These are phyloP conservation scores for Tholera decimalis DNA, from an alignment of 2,888 invertebrate genomes.

Conservation along the genomic window DNA sequence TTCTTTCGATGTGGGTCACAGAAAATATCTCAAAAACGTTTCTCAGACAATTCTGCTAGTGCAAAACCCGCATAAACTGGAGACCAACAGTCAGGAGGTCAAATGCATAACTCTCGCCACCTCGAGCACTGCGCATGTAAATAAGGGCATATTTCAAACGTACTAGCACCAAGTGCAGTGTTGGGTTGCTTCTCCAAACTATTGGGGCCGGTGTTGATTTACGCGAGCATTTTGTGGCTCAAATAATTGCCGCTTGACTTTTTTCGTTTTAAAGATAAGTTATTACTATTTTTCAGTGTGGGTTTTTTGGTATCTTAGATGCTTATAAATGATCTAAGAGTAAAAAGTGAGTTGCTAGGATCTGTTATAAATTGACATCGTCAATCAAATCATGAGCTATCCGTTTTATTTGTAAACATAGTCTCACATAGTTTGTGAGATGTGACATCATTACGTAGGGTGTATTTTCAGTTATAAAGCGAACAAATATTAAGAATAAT, in stretches of 20 bases:
- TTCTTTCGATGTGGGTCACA: slow-evolving; percentile 60
- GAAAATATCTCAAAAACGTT: slow-evolving; percentile 66
- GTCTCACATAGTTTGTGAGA: no score
- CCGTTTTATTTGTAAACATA: no score
- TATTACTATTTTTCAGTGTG: not conserved
- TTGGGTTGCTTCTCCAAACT: slow-evolving; percentile 69
- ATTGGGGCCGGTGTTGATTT: slow-evolving; percentile 39
- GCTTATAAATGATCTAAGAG: not conserved
- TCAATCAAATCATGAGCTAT: no score
- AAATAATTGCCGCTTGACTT: not conserved
- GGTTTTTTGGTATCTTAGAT: not conserved
- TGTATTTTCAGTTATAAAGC: no score
- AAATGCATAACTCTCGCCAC: slow-evolving; percentile 82
- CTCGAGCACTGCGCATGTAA: slow-evolving; percentile 78
- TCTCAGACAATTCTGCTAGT: slow-evolving; percentile 62
- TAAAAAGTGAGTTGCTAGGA: no score
- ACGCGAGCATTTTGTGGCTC: slow-evolving; percentile 37
- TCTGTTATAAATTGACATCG: no score
- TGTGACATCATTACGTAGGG: no score
- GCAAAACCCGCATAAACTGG: slow-evolving; percentile 58
- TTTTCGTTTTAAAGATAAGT: not conserved
- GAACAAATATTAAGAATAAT: no score
- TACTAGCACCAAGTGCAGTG: slow-evolving; percentile 60
- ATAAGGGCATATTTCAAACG: slow-evolving; percentile 83
- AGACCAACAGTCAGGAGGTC: slow-evolving; percentile 73